Percentiles rank a stretch among this genome's conserved stretches.
phyloP scores from a whole-genome alignment of 2,888 invertebrate genomes.

The Drosophila testacea region DNA sequence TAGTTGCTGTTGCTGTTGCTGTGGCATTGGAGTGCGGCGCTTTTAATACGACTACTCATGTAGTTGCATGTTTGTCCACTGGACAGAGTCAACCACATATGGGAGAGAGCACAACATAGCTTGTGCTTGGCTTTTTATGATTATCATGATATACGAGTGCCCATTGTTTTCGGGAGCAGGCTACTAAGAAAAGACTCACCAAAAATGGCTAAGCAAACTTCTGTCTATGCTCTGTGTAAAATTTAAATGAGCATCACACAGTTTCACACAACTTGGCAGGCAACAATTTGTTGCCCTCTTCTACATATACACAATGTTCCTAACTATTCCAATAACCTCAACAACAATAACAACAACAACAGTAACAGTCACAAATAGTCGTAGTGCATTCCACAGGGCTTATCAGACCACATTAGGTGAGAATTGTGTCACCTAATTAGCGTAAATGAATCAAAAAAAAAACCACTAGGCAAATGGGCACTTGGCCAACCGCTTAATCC shows the following conservation, averaged over 20 bases:
- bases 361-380: background rate
- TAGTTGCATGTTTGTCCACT: conserved; percentile 46
- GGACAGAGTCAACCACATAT: conserved; percentile 62
- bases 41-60: conserved; percentile 55
- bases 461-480: conserved; percentile 22
- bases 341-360: background rate
- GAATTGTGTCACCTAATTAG: conserved; percentile 85
- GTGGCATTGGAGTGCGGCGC: conserved; percentile 60
- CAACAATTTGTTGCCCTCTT: conserved; percentile 55
- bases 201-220: conserved; percentile 68
- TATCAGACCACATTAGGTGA: conserved; percentile 82
- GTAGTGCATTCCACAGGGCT: conserved; percentile 54
- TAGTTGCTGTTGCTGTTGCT: background rate
- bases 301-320: conserved; percentile 1
- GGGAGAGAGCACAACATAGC: conserved; percentile 59
- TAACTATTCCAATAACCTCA: conserved; percentile 29
- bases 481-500: conserved; percentile 63
- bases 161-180: conserved; percentile 75
- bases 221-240: conserved; percentile 62
- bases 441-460: conserved; percentile 78
- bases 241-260: conserved; percentile 72
- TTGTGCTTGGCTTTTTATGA: conserved; percentile 72
- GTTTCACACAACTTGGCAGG: conserved; percentile 50
- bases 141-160: conserved; percentile 83
- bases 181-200: conserved; percentile 57